Base-by-base conservation (phyloP, 2,113 vertebrate species). In the Brevimyrus niger region DNA sequence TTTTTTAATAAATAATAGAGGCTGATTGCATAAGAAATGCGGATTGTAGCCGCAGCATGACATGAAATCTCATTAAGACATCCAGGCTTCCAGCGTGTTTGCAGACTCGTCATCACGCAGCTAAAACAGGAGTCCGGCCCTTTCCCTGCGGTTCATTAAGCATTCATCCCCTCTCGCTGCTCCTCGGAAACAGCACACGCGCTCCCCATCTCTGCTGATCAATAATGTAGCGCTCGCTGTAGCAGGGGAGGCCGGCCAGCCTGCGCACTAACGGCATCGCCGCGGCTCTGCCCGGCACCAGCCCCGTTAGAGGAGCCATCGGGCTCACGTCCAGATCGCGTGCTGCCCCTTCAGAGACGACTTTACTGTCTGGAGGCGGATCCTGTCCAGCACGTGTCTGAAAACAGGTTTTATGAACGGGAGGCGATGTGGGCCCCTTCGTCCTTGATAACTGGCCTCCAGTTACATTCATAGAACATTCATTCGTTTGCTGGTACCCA, bases 1-100 rank as follows among this genome's bases (percentile, higher is more conserved):
- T 51, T 89, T 82, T 53, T 83, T 53, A n/a, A 82, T 88, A 17
- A 31, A 88, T 89, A 82, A 82, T 55, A 38, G 48, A 82, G 48
- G 47, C 8, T 50, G 48, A 82, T 82, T 27, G 50, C 73, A 15
- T 83, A 11, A 38, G 73, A 89, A 61, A 55, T 31, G 80, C 21
- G 51, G 31, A 53, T 13, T 27, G 23, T 17, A 19, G 58, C 46
- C 65, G 17, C 27, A n/a, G n/a, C 15, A 83, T 17, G 50, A 23
- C 48, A 23, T 53, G 69, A 88, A 46, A 69, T 48, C 73, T 89
- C 73, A 89, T 82, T 82, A 80, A 82, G 88, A 83, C 73, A 83
- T 69, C 61, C 76, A 27, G 27, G 88, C 69, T 82, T 76, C 38
- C 35, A 55, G 47, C 35, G n/a, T 83, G 73, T 89, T 89, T 89